Conservation (phyloP, 2,888 invertebrate species). For the Schrankia costaestrigalis region DNA sequence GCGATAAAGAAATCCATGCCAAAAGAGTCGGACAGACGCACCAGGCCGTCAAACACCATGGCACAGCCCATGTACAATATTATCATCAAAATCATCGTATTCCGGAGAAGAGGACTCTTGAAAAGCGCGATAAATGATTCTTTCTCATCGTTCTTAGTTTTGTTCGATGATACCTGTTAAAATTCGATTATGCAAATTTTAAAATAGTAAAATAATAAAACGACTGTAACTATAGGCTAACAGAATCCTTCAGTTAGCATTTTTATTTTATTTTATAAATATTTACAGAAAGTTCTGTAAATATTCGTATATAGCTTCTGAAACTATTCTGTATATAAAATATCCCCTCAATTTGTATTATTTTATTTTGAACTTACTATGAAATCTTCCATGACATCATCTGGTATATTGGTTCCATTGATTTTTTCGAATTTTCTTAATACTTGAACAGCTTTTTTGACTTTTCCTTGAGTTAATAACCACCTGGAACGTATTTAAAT, state of each 20-base stretch:
- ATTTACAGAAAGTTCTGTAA: too few species aligned
- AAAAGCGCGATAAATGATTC: conserved; percentile 5
- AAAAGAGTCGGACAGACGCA: conserved; percentile 55
- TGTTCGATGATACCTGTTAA: conserved; percentile 7
- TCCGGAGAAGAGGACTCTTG: conserved; percentile 4
- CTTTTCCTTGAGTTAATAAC: background rate
- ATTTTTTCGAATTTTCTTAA: background rate
- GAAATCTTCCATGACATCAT: background rate
- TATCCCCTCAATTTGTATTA: too few species aligned
- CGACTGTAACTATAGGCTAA: too few species aligned
- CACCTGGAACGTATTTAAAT: too few species aligned
- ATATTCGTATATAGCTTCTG: too few species aligned
- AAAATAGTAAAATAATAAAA: background rate
- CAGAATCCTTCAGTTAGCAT: too few species aligned
- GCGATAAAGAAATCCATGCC: conserved; percentile 56
- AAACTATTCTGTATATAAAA: too few species aligned
- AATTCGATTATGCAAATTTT: background rate
- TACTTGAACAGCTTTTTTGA: background rate
- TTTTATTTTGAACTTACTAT: conserved; percentile 11
- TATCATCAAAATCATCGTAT: conserved; percentile 14
- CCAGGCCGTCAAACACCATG: conserved; percentile 50
- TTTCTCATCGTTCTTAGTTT: background rate
- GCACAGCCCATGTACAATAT: conserved; percentile 43
- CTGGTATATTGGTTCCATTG: background rate
- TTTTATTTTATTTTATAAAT: too few species aligned